phyloP scores from a whole-genome alignment of 1,140 invertebrate genomes.

The Himalopsyche phryganea region DNA sequence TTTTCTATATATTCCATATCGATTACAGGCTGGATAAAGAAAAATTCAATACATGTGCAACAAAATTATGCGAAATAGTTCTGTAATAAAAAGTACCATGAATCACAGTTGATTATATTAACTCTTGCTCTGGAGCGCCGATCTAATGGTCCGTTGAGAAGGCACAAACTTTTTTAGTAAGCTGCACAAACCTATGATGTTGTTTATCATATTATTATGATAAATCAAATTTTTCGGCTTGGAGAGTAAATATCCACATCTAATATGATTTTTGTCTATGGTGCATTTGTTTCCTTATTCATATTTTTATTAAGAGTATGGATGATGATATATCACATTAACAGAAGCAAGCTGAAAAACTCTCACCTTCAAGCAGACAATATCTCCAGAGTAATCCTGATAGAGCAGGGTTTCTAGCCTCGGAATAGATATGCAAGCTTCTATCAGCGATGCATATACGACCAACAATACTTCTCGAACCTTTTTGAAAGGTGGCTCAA shows the following conservation, averaged over 20 bases:
- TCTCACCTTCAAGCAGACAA: conserved; percentile 53
- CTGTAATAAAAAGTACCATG: conserved; percentile 2
- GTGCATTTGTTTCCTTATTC: too few species aligned
- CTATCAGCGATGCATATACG: conserved; percentile 69
- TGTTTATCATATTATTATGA: too few species aligned
- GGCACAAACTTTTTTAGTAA: too few species aligned
- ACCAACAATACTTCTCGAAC: conserved; percentile 68
- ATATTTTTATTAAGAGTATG: too few species aligned
- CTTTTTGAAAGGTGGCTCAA: conserved; percentile 76
- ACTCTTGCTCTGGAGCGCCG: neutral
- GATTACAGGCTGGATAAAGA: conserved; percentile 60
- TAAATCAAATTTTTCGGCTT: too few species aligned
- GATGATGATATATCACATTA: too few species aligned
- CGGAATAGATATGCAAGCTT: conserved; percentile 65
- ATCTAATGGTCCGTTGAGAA: neutral
- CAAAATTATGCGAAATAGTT: conserved; percentile 10
- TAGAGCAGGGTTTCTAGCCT: conserved; percentile 71
- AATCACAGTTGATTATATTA: too few species aligned
- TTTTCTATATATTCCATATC: conserved; percentile 59
- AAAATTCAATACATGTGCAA: conserved; percentile 7
- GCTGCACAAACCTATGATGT: too few species aligned
- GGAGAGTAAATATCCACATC: too few species aligned
- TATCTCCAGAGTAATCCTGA: conserved; percentile 53
- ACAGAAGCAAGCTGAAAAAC: too few species aligned
- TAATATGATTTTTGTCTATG: too few species aligned